Percentiles rank a stretch among this genome's conserved stretches.
phyloP scores from a whole-genome alignment of 2,888 invertebrate genomes.

The Volucella inanis region DNA sequence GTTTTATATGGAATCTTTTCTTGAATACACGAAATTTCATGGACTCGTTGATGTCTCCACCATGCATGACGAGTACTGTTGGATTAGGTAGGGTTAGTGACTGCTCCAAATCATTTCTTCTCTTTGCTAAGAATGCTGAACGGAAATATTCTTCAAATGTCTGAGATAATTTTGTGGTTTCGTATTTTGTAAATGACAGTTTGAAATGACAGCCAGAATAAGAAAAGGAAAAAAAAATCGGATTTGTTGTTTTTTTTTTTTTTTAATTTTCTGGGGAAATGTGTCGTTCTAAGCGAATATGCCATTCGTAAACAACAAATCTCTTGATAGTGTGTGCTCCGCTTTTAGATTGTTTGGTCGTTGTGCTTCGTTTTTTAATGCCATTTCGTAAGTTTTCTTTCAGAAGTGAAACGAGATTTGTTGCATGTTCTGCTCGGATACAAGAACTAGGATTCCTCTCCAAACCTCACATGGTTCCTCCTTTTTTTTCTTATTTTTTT shows the following conservation, averaged over 20 bases:
- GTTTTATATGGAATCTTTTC: neutral
- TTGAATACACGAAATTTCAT: conserved; percentile 12
- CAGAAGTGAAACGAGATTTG: conserved; percentile 69
- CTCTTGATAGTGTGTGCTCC: conserved; percentile 46
- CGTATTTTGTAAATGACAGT: conserved; percentile 69
- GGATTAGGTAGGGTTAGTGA: conserved; percentile 53
- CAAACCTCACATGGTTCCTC: conserved; percentile 35
- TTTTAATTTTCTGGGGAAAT: conserved; percentile 60
- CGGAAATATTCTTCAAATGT: conserved; percentile 65
- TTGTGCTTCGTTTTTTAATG: conserved; percentile 48
- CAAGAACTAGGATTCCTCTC: conserved; percentile 46
- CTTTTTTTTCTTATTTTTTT: conserved; percentile 19
- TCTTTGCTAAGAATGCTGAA: conserved; percentile 40
- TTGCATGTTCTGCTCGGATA: conserved; percentile 51
- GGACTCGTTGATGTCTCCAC: conserved; percentile 28
- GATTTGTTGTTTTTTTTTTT: conserved; percentile 28
- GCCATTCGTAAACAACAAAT: conserved; percentile 56
- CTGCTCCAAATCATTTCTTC: conserved; percentile 63
- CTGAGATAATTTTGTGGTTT: conserved; percentile 65
- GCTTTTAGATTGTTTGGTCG: conserved; percentile 57
- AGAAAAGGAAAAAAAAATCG: conserved; percentile 15
- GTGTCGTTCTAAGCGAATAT: conserved; percentile 60
- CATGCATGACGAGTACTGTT: conserved; percentile 14
- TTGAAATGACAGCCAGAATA: conserved; percentile 62
- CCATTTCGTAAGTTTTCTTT: conserved; percentile 63